Conservation (phyloP, 2,888 invertebrate genomes). For the Phlogophora meticulosa region DNA sequence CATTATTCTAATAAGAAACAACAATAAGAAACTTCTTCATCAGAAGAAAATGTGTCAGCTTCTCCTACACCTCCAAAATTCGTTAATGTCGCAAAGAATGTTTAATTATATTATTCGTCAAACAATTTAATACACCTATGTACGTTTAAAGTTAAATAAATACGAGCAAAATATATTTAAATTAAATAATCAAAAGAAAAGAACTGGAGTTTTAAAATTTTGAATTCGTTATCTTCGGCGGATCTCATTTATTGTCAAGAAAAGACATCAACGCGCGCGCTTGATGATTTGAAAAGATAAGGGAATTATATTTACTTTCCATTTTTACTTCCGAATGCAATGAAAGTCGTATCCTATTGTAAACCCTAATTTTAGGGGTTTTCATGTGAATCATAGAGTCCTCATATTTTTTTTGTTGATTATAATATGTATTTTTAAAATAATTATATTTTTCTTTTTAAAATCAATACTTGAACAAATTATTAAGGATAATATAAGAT, state of each 20-base stretch:
- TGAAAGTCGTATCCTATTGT: neutral
- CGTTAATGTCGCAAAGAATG: neutral
- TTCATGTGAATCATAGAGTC: no score
- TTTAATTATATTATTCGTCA: neutral
- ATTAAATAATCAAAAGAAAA: neutral
- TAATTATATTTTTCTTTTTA: no score
- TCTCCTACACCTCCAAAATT: neutral
- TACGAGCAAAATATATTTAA: neutral
- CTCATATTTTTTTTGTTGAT: no score
- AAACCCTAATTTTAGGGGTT: rapidly evolving
- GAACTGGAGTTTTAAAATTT: neutral
- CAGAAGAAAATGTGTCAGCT: neutral
- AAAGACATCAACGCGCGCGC: constrained; percentile 82
- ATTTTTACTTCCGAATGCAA: neutral
- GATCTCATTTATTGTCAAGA: constrained; percentile 59
- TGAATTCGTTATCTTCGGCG: constrained; percentile 28
- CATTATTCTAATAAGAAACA: constrained; percentile 12
- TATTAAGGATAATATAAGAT: no score
- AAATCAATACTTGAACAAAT: no score
- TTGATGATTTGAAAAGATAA: constrained; percentile 36
- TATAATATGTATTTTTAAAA: no score
- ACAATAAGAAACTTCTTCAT: neutral
- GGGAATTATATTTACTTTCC: neutral
- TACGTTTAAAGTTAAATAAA: neutral
- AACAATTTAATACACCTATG: neutral